phyloP scores from a whole-genome alignment of 2,113 vertebrate species.

The Perognathus longimembris region DNA sequence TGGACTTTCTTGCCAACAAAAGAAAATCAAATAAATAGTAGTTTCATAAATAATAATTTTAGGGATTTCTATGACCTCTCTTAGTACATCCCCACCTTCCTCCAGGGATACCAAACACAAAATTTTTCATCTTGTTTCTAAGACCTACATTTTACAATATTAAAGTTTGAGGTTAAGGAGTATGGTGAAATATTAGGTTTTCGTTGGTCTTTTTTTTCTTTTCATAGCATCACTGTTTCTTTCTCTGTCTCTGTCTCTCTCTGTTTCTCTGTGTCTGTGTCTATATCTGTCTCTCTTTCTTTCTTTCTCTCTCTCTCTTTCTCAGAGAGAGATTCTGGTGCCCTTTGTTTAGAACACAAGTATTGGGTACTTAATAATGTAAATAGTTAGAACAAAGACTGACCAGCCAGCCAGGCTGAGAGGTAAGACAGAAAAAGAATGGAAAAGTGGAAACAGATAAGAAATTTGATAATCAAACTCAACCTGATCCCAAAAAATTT shows the following conservation, averaged over 20 bases:
- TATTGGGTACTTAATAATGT: slow-evolving; percentile 17
- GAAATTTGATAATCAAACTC: neutral
- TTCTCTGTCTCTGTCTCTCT: neutral
- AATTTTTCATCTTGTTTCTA: neutral
- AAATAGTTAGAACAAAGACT: neutral
- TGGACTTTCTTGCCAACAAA: neutral
- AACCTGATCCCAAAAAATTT: neutral
- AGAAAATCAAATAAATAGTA: neutral
- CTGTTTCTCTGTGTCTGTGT: neutral
- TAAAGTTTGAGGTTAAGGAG: neutral
- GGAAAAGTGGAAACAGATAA: neutral
- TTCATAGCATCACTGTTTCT: neutral
- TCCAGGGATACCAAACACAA: neutral
- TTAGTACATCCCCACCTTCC: no score
- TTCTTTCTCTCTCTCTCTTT: neutral
- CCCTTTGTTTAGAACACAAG: neutral
- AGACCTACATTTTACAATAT: neutral
- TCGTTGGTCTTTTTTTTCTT: neutral
- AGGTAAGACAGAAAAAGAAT: neutral
- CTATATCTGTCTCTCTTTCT: neutral
- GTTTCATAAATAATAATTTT: slow-evolving; percentile 37
- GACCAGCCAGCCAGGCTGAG: neutral
- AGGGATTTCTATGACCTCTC: neutral
- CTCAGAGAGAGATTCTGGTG: neutral
- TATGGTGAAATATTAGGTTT: slow-evolving; percentile 8